Evolutionary conservation across 2,888 invertebrate genomes (phyloP), one percentile per base, ranked within the genome.

Genomic region (Apotomis capreana): DNA sequence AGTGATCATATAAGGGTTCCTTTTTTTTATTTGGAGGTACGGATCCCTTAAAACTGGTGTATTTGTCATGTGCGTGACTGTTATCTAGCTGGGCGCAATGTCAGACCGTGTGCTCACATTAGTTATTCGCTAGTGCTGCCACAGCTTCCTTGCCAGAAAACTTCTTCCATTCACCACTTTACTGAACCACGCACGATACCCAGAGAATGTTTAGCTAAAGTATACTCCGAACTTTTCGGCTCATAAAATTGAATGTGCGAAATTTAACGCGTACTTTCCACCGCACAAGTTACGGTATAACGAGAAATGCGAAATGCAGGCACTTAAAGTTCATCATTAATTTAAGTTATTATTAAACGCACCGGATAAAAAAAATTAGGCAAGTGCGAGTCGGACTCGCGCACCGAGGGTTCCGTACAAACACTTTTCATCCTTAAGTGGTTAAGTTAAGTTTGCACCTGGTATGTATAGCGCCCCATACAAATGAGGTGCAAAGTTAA

Each of bases 101-200:
- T 13, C 15, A 8, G 37, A 3, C 51, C 68, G 62, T 68, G n/a
- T 62, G 57, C 37, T 8, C n/a, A 3, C 44, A 6, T 6, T 13
- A 52, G 58, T 68, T 72, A 72, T 72, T 72, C 68, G 72, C 68
- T 52, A 68, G 63, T 68, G 68, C 46, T 59, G 59, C 72, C 63
- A 46, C 72, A 68, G 37, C 72, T 68, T 44, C 65, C 58, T 72
- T 68, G 68, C 72, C 72, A 72, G 68, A 68, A 68, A 72, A 72
- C 15, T 72, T 72, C 15, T 51, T 49, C 63, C 63, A 63, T 71
- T 63, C 63, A 46, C 63, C 62, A 63, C 63, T 63, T 68, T 59
- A 63, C 68, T 63, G 62, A 68, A 61, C 15, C 37, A 68, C 58
- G 63, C 68, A 49, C 54, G 37, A 59, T 68, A 72, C n/a, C 26